A percentile compares a stretch with the other conserved stretches of the same genome.
Conservation (phyloP, 2,888 invertebrate genomes). For the Ceraclea dissimilis region DNA sequence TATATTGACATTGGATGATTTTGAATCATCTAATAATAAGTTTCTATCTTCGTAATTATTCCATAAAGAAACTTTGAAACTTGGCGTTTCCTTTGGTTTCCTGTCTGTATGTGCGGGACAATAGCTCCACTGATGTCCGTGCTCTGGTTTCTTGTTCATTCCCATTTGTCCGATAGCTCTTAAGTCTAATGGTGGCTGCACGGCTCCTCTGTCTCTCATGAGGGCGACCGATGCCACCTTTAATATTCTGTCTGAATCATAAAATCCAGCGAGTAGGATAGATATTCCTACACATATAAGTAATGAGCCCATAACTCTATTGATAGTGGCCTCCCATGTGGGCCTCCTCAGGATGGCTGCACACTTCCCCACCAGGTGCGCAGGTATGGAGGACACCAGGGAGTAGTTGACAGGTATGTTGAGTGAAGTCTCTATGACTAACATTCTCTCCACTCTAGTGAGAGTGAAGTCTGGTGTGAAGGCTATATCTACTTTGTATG, state of each 20-base stretch:
- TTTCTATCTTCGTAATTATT: slow-evolving; percentile 28
- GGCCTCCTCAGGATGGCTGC: slow-evolving; percentile 56
- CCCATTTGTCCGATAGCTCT: slow-evolving; percentile 41
- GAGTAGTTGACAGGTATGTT: slow-evolving; percentile 58
- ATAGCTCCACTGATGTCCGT: slow-evolving; percentile 17
- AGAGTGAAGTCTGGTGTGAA: slow-evolving; percentile 85
- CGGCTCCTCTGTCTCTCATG: slow-evolving; percentile 44
- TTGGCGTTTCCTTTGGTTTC: slow-evolving; percentile 24
- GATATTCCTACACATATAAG: slow-evolving; percentile 23
- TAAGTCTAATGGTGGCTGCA: slow-evolving; percentile 53
- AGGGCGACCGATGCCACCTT: slow-evolving; percentile 44
- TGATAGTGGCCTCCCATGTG: slow-evolving; percentile 49
- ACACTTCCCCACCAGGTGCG: slow-evolving; percentile 55
- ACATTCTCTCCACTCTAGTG: slow-evolving; percentile 59
- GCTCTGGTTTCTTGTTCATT: slow-evolving; percentile 25
- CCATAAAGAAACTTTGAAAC: slow-evolving; percentile 21
- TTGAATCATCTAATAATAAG: slow-evolving; percentile 17
- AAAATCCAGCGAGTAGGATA: slow-evolving; percentile 60
- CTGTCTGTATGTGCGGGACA: slow-evolving; percentile 21
- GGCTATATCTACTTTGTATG: slow-evolving; percentile 72
- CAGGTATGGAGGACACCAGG: slow-evolving; percentile 55
- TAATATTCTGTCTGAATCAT: slow-evolving; percentile 66
- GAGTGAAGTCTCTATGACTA: slow-evolving; percentile 56
- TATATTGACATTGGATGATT: neutral
- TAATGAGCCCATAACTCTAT: slow-evolving; percentile 39